phyloP scores from a whole-genome alignment of 1,140 invertebrate species.

The Propsilocerus akamusi region DNA sequence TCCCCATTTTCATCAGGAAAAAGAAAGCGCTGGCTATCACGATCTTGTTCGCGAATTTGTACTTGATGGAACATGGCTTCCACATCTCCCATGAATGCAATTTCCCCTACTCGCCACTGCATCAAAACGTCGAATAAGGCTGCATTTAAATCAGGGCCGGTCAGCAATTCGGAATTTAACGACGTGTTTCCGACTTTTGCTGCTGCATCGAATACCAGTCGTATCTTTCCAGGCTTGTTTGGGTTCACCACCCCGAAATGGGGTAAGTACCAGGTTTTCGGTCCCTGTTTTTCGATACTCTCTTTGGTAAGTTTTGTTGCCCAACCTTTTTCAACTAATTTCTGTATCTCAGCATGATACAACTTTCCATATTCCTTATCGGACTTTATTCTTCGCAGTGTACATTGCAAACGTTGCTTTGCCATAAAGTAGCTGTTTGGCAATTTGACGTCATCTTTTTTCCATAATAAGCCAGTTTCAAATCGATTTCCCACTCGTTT shows the following conservation, averaged over 20 bases:
- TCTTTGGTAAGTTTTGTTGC: conserved; percentile 5
- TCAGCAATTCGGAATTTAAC: conserved; percentile 13
- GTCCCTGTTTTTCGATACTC: not conserved
- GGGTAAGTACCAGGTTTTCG: conserved; percentile 14
- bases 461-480: conserved; percentile 10
- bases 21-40: conserved; percentile 14
- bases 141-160: conserved; percentile 14
- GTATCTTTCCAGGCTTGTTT: conserved; percentile 13
- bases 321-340: conserved; percentile 9
- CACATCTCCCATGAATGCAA: conserved; percentile 16
- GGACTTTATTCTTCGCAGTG: conserved; percentile 7
- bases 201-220: conserved; percentile 15
- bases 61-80: conserved; percentile 22
- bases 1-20: conserved; percentile 11
- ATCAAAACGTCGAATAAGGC: conserved; percentile 15
- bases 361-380: conserved; percentile 4
- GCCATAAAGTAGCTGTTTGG: conserved; percentile 7
- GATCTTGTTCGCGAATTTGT: conserved; percentile 14
- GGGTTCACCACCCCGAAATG: conserved; percentile 15
- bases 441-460: not conserved
- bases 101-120: conserved; percentile 13
- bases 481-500: conserved; percentile 5
- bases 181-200: conserved; percentile 9
- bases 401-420: not conserved
- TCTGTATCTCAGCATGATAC: conserved; percentile 9